Percentiles rank a stretch among this genome's conserved stretches.
Conservation (phyloP, 2,113 vertebrate genomes). For the Neoarius graeffei region DNA sequence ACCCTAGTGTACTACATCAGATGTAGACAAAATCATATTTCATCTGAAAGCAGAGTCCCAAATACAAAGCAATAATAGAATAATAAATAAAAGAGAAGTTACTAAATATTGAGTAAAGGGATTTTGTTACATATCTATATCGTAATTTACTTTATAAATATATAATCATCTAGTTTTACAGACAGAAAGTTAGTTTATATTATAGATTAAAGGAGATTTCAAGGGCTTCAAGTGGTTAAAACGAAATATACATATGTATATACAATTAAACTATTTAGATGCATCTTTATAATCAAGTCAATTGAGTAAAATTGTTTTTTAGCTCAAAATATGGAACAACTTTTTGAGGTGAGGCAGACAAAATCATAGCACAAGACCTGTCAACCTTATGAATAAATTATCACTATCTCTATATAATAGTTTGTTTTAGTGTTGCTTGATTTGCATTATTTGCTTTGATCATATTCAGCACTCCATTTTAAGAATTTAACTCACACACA, state of each 20-base stretch:
- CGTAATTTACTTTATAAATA: background rate
- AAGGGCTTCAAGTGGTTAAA: background rate
- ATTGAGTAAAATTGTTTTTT: background rate
- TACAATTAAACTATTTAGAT: background rate
- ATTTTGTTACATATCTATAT: background rate
- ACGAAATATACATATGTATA: background rate
- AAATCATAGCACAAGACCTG: background rate
- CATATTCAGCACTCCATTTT: background rate
- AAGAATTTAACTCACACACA: background rate
- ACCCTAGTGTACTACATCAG: conserved; percentile 35
- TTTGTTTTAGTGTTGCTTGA: background rate
- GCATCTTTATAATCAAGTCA: background rate
- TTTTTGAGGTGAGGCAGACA: background rate
- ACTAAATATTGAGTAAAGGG: background rate
- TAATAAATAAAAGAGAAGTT: background rate
- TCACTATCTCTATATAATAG: background rate
- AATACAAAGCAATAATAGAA: background rate
- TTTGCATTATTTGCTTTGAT: background rate
- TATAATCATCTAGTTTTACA: background rate
- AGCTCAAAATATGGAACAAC: background rate
- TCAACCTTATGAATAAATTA: background rate
- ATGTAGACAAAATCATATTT: conserved; percentile 42
- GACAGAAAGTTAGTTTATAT: background rate
- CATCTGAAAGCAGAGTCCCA: conserved; percentile 6
- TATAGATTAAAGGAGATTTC: background rate